Percentiles rank a stretch among this genome's conserved stretches.
These are phyloP conservation scores for Podotricha telesiphe DNA, from an alignment of 2,888 invertebrate species.

Conservation along the genomic window DNA sequence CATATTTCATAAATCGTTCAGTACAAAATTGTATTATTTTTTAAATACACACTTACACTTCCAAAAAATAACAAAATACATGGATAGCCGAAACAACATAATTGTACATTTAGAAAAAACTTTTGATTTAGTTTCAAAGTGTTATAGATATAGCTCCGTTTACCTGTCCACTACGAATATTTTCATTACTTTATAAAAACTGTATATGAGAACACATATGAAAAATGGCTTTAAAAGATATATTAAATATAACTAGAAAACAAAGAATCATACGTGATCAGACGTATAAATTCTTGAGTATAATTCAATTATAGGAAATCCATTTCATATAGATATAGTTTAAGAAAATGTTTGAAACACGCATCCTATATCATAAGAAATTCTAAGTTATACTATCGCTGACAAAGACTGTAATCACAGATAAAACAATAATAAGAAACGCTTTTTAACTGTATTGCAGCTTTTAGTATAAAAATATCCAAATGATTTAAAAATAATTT, in stretches of 20 bases:
- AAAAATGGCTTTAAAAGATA: not conserved
- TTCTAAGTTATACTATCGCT: not conserved
- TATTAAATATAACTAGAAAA: too few species aligned
- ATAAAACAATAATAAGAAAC: not conserved
- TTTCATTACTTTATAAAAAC: not conserved
- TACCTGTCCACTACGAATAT: not conserved
- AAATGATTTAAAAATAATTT: constrained; percentile 17
- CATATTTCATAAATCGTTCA: too few species aligned
- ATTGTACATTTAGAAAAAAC: too few species aligned
- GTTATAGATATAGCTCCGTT: too few species aligned
- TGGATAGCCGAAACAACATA: too few species aligned
- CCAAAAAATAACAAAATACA: too few species aligned
- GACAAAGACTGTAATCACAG: not conserved
- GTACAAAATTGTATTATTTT: too few species aligned
- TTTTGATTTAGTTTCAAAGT: too few species aligned
- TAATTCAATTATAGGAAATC: constrained; percentile 17
- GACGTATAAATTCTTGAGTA: not conserved
- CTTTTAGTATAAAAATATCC: not conserved
- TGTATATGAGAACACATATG: not conserved
- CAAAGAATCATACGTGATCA: not conserved
- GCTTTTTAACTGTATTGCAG: not conserved
- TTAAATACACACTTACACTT: too few species aligned
- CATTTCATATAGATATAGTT: constrained; percentile 4
- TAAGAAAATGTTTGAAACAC: not conserved
- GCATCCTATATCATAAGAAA: not conserved